phyloP scores from a whole-genome alignment of 2,888 invertebrate species.

The Lottia scabra region DNA sequence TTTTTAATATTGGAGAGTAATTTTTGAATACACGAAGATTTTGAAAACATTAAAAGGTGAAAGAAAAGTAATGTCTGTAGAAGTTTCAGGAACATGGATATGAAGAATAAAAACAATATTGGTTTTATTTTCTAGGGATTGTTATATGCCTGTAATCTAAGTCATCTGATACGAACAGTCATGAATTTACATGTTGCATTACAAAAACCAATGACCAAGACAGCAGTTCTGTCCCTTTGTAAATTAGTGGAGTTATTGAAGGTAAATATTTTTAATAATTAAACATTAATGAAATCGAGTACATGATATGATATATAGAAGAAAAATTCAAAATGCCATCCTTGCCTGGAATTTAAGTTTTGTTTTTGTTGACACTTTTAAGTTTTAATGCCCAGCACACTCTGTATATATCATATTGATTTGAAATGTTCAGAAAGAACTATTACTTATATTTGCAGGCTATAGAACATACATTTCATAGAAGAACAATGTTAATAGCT shows the following conservation, averaged over 20 bases:
- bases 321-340: no score
- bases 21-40: no score
- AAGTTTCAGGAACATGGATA: no score
- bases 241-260: slow-evolving; percentile 85
- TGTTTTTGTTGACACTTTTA: no score
- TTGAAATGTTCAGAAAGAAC: not conserved
- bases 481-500: slow-evolving; percentile 79
- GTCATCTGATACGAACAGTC: slow-evolving; percentile 74
- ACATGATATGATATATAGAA: no score
- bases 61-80: no score
- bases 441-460: slow-evolving; percentile 66
- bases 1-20: no score
- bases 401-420: no score
- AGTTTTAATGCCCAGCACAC: no score
- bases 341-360: no score
- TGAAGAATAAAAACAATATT: not conserved
- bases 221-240: slow-evolving; percentile 81
- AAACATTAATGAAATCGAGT: no score
- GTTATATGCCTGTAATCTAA: slow-evolving; percentile 78
- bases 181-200: slow-evolving; percentile 80
- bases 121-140: slow-evolving; percentile 73
- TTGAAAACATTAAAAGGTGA: no score
- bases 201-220: slow-evolving; percentile 82
- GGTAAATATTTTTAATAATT: slow-evolving; percentile 40
- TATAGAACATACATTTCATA: slow-evolving; percentile 79